These are phyloP conservation scores for Myocastor coypus DNA, from an alignment of 2,113 vertebrate species.

Conservation along the genomic window DNA sequence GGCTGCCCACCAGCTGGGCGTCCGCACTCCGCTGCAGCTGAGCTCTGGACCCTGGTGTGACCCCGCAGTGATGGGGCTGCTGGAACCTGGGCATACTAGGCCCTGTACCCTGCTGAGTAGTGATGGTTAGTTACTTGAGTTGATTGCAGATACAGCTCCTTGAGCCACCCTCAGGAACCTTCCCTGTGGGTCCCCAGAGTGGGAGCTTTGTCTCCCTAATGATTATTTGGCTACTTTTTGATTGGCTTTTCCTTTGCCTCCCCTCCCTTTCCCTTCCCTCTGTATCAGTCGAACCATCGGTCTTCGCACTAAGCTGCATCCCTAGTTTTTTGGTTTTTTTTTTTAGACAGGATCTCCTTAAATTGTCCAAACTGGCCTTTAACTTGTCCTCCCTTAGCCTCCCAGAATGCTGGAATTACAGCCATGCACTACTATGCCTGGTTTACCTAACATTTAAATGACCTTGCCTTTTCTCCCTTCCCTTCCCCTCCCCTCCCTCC, in stretches of 20 bases:
- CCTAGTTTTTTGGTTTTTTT: not conserved
- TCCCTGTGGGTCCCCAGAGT: not conserved
- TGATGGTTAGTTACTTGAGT: not conserved
- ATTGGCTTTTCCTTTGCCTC: not conserved
- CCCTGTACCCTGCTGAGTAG: not conserved
- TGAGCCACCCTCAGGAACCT: not conserved
- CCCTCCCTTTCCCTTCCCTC: no score
- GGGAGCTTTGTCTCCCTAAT: not conserved
- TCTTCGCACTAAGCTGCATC: not conserved
- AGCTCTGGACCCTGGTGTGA: not conserved
- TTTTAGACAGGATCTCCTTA: not conserved
- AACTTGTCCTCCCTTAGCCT: not conserved
- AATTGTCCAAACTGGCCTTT: not conserved
- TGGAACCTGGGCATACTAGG: not conserved
- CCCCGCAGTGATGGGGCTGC: not conserved
- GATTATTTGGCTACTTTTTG: not conserved
- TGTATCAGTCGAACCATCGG: no score
- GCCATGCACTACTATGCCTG: not conserved
- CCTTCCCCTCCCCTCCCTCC: no score
- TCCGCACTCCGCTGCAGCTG: not conserved
- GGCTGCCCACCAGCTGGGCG: not conserved
- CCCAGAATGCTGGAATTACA: not conserved
- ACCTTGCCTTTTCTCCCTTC: not conserved
- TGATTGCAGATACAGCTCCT: not conserved
- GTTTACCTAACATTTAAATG: not conserved